These are phyloP conservation scores for Grantiella picta DNA, from an alignment of 2,113 vertebrate species.

Conservation along the genomic window DNA sequence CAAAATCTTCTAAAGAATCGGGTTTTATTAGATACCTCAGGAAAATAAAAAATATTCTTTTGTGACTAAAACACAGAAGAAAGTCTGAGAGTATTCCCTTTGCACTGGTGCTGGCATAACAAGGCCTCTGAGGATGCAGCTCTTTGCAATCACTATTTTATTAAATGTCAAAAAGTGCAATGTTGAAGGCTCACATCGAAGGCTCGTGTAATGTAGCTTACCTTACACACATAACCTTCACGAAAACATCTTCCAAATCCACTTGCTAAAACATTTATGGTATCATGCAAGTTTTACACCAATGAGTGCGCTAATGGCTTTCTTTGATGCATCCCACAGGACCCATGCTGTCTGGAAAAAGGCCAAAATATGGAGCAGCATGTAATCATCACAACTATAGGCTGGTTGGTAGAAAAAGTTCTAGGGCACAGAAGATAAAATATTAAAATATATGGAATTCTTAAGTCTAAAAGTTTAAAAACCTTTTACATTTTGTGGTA, in stretches of 20 bases:
- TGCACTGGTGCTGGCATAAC: constrained; percentile 62
- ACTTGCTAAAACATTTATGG: constrained; percentile 87
- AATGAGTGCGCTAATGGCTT: constrained; percentile 87
- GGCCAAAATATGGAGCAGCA: constrained; percentile 69
- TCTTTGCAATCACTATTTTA: constrained; percentile 76
- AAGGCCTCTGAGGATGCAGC: constrained; percentile 69
- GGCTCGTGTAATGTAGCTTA: constrained; percentile 64
- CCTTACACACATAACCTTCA: constrained; percentile 74
- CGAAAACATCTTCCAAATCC: constrained; percentile 76
- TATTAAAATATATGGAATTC: constrained; percentile 7
- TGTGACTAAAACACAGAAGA: constrained; percentile 57
- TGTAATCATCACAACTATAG: constrained; percentile 54
- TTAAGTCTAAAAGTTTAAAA: not conserved
- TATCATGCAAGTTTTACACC: constrained; percentile 89
- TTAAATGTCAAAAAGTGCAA: constrained; percentile 77
- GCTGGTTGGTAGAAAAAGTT: constrained; percentile 29
- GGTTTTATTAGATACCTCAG: constrained; percentile 50
- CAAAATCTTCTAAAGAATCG: not conserved
- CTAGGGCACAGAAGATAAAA: constrained; percentile 9
- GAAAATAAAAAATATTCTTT: constrained; percentile 57
- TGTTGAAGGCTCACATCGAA: constrained; percentile 47
- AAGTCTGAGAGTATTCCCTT: constrained; percentile 27
- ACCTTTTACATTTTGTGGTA: not conserved
- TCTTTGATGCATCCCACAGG: constrained; percentile 78
- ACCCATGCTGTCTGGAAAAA: constrained; percentile 80